Evolutionary conservation across 2,888 invertebrate species (phyloP), one percentile per base, ranked within the genome.

Genomic region (Apodemia duryi): DNA sequence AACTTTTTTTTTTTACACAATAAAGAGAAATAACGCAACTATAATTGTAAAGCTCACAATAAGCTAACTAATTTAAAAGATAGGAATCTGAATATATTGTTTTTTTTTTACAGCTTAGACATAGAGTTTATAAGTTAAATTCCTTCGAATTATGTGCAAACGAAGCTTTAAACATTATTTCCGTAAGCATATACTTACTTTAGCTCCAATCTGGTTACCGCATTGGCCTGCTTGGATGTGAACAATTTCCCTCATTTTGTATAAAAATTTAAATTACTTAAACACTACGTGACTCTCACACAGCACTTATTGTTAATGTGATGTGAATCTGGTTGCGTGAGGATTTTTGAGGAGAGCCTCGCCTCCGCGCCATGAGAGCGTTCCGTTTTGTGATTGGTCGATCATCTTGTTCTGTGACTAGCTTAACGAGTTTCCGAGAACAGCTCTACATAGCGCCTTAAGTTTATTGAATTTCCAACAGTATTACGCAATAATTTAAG

Each of bases 171-270:
- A 21, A 28, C 54, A 6, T 29, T 29, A 28, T 41, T 57, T 13
- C 32, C n/a, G 1, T 46, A 13, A 6, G 6, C 13, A 51, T 29
- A n/a, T 61, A 76, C 78, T 81, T 78, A 92, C 92, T 88, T 91
- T 92, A 78, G 92, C 91, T 86, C 96, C 96, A 81, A 96, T 96
- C 91, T 96, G 96, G 92, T 96, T 96, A 72, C 96, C 96, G 91
- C 96, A 96, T 84, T 96, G 96, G 77, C 96, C 96, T 80, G 95
- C 96, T 84, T 96, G 96, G 71, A 96, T 87, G 79, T 96, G 96
- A 75, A 96, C 95, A 86, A 96, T 96, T 93, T 96, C 96, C 91
- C 96, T 94, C 96, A 96, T 96, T 78, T 91, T 93, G 75, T 77
- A 77, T 72, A 75, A 79, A 83, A 86, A 85, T 88, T 77, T 85